phyloP scores from a whole-genome alignment of 2,797 vertebrate species.

The Vespertilio murinus region DNA sequence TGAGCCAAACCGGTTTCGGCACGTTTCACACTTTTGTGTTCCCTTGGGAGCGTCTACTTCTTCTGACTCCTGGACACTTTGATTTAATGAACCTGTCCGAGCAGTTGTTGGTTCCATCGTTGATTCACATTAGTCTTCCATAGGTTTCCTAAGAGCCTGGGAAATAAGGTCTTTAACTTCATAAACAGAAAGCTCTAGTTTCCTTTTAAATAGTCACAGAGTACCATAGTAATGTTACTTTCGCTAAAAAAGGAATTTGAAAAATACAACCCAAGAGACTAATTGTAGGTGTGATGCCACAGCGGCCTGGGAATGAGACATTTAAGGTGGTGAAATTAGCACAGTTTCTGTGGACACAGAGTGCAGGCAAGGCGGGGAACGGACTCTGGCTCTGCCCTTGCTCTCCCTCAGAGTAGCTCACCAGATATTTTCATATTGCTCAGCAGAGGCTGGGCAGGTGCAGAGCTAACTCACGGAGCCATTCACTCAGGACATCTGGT shows the following conservation, averaged over 20 bases:
- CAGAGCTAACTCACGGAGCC: fast-evolving
- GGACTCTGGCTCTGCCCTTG: fast-evolving
- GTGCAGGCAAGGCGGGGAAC: neutral
- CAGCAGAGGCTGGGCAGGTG: too few species aligned
- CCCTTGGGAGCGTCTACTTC: neutral
- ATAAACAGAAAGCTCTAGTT: neutral
- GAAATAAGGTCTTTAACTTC: neutral
- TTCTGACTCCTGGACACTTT: fast-evolving
- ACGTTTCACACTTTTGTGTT: neutral
- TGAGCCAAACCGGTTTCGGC: too few species aligned
- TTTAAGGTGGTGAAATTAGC: neutral
- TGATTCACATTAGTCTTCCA: neutral
- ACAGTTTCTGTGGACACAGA: fast-evolving
- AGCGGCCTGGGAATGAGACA: neutral
- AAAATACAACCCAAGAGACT: neutral
- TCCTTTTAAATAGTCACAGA: neutral
- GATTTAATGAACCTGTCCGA: neutral
- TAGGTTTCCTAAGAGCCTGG: neutral
- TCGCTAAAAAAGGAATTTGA: neutral
- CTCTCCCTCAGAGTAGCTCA: too few species aligned
- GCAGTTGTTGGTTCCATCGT: neutral
- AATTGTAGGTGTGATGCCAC: neutral
- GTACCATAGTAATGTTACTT: neutral
- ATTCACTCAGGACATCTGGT: neutral
- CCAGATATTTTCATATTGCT: neutral